These are phyloP conservation scores for Ochropacha duplaris DNA, from an alignment of 2,888 invertebrate genomes.

Conservation along the genomic window DNA sequence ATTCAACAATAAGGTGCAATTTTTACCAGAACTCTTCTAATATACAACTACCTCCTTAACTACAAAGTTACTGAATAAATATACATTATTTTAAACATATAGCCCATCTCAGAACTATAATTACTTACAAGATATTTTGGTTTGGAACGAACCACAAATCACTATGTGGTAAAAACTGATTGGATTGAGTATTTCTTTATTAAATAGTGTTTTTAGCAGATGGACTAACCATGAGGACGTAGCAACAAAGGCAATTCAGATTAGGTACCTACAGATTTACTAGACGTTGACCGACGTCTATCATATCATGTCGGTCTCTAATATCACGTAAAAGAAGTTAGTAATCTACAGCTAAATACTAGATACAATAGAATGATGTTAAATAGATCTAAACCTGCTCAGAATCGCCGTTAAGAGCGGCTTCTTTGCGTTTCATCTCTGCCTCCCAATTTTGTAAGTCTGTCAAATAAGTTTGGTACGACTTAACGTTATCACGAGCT, in stretches of 20 bases:
- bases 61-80: too few relatives aligned
- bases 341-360: constrained; percentile 13
- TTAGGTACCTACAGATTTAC: too few relatives aligned
- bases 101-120: too few relatives aligned
- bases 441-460: constrained; percentile 88
- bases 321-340: not conserved
- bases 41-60: too few relatives aligned
- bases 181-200: not conserved
- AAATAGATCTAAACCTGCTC: constrained; percentile 72
- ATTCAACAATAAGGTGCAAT: too few relatives aligned
- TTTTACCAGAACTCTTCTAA: too few relatives aligned
- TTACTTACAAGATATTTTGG: too few relatives aligned
- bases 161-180: not conserved
- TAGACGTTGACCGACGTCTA: too few relatives aligned
- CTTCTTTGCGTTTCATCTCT: constrained; percentile 89
- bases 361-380: constrained; percentile 33
- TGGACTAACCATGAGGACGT: not conserved
- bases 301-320: too few relatives aligned
- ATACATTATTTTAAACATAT: too few relatives aligned
- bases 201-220: not conserved
- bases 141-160: not conserved
- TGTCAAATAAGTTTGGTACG: constrained; percentile 86
- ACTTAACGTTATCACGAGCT: constrained; percentile 87
- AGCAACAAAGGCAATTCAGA: too few relatives aligned
- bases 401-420: constrained; percentile 75